Conservation (phyloP, 2,888 invertebrate species). For the Autographa gamma region DNA sequence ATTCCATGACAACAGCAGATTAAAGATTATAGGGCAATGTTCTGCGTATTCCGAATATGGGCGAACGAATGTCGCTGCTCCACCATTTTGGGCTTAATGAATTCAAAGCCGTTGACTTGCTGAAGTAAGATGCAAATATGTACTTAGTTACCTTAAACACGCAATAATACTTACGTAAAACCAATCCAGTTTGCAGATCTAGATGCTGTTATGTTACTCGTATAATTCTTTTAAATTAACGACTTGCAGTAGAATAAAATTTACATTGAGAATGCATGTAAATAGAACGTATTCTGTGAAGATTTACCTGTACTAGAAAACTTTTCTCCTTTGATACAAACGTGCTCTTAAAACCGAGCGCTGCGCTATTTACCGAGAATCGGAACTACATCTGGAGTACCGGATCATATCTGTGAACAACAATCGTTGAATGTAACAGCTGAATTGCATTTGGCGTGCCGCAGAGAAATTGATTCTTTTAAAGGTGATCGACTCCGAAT, state of each 20-base stretch:
- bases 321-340: slow-evolving; percentile 25
- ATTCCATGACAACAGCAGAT: slow-evolving; percentile 61
- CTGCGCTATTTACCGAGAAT: slow-evolving; percentile 36
- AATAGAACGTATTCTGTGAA: slow-evolving; percentile 16
- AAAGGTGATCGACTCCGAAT: slow-evolving; percentile 69
- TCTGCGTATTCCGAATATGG: slow-evolving; percentile 69
- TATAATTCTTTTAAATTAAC: slow-evolving; percentile 32
- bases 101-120: slow-evolving; percentile 66
- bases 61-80: slow-evolving; percentile 62
- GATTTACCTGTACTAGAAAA: slow-evolving; percentile 16
- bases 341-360: slow-evolving; percentile 9
- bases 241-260: slow-evolving; percentile 6
- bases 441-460: slow-evolving; percentile 55
- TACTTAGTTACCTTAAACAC: slow-evolving; percentile 53
- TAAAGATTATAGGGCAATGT: slow-evolving; percentile 70
- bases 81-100: slow-evolving; percentile 67
- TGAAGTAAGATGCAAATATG: slow-evolving; percentile 59
- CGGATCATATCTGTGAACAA: slow-evolving; percentile 62
- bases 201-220: slow-evolving; percentile 47
- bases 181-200: slow-evolving; percentile 51
- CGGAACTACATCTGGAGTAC: slow-evolving; percentile 64
- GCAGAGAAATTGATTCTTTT: slow-evolving; percentile 65
- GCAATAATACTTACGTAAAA: slow-evolving; percentile 61
- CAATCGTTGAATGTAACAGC: slow-evolving; percentile 49
- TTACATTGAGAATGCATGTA: neutral